Evolutionary conservation across 92 coral and sea anemone genomes (phyloP).

Genomic region (Pocillopora grandis): DNA sequence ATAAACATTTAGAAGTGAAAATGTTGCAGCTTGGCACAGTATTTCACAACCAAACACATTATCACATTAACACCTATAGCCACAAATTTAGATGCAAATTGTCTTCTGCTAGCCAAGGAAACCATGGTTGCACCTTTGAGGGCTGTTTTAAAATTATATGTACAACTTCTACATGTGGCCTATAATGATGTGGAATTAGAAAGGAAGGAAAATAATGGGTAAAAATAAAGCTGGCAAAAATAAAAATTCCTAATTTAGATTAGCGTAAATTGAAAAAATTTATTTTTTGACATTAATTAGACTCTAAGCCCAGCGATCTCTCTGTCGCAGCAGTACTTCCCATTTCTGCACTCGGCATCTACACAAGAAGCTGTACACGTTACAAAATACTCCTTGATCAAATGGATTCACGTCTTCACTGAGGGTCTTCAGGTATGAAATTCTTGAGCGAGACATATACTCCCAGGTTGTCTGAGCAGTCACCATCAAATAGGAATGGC

Average conservation of each 20-base stretch:
- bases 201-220: neutral
- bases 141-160: no score
- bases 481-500: constrained; percentile 91
- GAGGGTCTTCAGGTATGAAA: constrained; percentile 91
- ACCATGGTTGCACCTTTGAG: no score
- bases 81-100: no score
- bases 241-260: neutral
- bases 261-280: neutral
- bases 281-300: no score
- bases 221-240: neutral
- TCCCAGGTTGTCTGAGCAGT: constrained; percentile 99
- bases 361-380: constrained; percentile 85
- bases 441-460: constrained; percentile 97
- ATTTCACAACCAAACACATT: no score
- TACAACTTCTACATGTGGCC: no score
- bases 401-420: constrained; percentile 96
- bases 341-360: constrained; percentile 91
- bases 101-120: no score
- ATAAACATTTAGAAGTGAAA: no score
- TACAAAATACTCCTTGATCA: constrained; percentile 90
- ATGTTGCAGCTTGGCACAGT: no score
- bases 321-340: constrained; percentile 77
- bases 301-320: constrained; percentile 82
- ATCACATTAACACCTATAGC: no score
- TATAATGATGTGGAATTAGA: no score